Base-by-base conservation (phyloP, 2,888 invertebrate species). In the Uloborus plumipes region DNA sequence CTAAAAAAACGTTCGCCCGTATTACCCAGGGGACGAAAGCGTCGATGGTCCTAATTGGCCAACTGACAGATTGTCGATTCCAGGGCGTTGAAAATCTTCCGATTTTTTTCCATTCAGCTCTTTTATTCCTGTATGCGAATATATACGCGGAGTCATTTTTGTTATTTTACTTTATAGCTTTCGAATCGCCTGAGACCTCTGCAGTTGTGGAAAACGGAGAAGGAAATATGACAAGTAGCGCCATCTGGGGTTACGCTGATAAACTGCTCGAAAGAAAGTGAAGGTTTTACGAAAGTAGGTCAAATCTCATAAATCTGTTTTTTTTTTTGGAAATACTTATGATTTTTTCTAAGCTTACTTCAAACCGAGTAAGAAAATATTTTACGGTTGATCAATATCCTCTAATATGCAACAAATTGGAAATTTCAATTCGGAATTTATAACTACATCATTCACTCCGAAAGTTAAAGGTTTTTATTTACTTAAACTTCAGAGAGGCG, bases 61-160 rank as follows among this genome's bases (percentile, higher is more conserved):
- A 61, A 59, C 80, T 81, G 80, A 81, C 80, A 81, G 80, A 81
- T 81, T 81, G 80, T 81, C 80, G 73, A 81, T 81, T 69, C 18
- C 26, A 16, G 61, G 49, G 59, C 69, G 61, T 61, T 18, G 64
- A 71, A 78, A 61, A 64, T 71, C 70, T 55, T 65, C 70, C 64
- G 59, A 26, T 51, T 71, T 77, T 64, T 64, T 53, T 53, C 64
- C 55, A 18, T 79, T 67, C 61, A 13, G 47, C 22, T 22, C 61
- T 71, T 76, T 53, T 75, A 67, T 75, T 67, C 31, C 26, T 31
- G 61, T 55, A 61, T 59, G 65, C 69, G 74, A 61, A 71, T 77
- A 77, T 80, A 64, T 62, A 70, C 69, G 58, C 49, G 65, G 47
- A 64, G 73, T 66, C 39, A 67, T 69, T 55, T 65, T 79, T 80